phyloP scores from a whole-genome alignment of 2,888 invertebrate genomes.

The Frankliniella intonsa region DNA sequence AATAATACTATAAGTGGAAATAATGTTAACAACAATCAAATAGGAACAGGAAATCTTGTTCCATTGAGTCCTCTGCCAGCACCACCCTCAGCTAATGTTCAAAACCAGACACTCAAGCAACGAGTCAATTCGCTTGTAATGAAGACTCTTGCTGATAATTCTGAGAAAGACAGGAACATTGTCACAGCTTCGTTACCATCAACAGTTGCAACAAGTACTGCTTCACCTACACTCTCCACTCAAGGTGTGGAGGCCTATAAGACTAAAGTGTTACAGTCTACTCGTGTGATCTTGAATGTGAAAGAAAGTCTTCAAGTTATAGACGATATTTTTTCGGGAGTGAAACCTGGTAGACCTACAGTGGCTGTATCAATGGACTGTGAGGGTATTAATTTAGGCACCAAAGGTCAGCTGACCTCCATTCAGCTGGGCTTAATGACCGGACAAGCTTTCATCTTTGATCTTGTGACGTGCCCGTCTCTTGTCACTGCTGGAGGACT shows the following conservation, averaged over 20 bases:
- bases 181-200: slow-evolving; percentile 48
- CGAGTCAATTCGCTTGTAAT: slow-evolving; percentile 82
- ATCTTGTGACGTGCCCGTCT: slow-evolving; percentile 77
- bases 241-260: slow-evolving; percentile 64
- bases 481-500: slow-evolving; percentile 75
- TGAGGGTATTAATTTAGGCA: slow-evolving; percentile 87
- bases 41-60: slow-evolving; percentile 28
- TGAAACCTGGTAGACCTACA: slow-evolving; percentile 30
- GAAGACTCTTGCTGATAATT: slow-evolving; percentile 85
- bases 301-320: slow-evolving; percentile 71
- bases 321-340: slow-evolving; percentile 42
- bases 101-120: slow-evolving; percentile 78
- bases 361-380: slow-evolving; percentile 81
- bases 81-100: slow-evolving; percentile 42
- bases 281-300: slow-evolving; percentile 72
- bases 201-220: slow-evolving; percentile 43
- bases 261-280: slow-evolving; percentile 72
- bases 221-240: slow-evolving; percentile 30
- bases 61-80: slow-evolving; percentile 41
- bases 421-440: slow-evolving; percentile 78
- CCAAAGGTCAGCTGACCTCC: slow-evolving; percentile 81
- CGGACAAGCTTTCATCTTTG: slow-evolving; percentile 82
- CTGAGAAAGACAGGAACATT: slow-evolving; percentile 55
- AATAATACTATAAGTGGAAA: slow-evolving; percentile 34
- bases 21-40: slow-evolving; percentile 34